phyloP scores from a whole-genome alignment of 2,113 vertebrate species.

The Falcunculus frontatus region DNA sequence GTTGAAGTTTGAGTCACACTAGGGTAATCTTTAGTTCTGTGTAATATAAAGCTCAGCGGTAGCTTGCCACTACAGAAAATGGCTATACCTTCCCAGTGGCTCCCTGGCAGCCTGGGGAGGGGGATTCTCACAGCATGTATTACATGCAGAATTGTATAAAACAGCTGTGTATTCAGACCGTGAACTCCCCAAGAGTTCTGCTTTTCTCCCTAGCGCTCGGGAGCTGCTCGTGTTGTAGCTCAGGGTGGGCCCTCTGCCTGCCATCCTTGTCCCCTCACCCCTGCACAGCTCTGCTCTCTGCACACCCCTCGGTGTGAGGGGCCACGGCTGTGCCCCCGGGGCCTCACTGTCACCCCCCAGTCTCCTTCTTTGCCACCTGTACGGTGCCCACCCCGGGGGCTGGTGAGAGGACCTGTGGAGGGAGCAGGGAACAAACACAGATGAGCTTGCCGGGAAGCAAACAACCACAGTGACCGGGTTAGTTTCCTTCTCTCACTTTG shows the following conservation, averaged over 20 bases:
- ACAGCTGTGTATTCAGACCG: background rate
- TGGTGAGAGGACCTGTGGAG: background rate
- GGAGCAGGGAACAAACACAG: background rate
- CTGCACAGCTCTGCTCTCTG: background rate
- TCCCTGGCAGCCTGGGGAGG: background rate
- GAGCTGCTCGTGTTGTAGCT: fast-evolving
- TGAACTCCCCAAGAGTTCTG: background rate
- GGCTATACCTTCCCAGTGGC: background rate
- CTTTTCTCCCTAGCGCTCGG: background rate
- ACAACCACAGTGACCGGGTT: fast-evolving
- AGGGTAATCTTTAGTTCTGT: background rate
- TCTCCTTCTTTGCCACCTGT: background rate
- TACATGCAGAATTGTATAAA: background rate
- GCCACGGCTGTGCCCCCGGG: fast-evolving
- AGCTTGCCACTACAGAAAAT: background rate
- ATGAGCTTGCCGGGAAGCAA: background rate
- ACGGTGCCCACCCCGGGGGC: too few relatives aligned
- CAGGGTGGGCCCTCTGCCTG: background rate
- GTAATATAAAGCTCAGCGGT: fast-evolving
- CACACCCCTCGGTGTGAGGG: background rate
- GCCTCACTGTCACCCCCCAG: background rate
- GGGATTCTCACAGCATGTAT: background rate
- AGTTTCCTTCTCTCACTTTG: background rate
- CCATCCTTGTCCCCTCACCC: fast-evolving
- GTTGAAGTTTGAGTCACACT: background rate